These are phyloP conservation scores for Sus scrofa DNA, from an alignment of 2,113 vertebrate genomes.

Conservation along the genomic window T2T-Sscrofa CM000824.6:160770501-160771000, in stretches of 20 bases:
- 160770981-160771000: neutral
- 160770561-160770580: neutral
- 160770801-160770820: neutral
- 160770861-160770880: neutral
- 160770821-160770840: neutral
- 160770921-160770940: conserved; percentile 13
- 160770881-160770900: neutral
- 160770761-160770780: neutral
- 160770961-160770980: neutral
- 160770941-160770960: neutral
- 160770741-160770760: neutral
- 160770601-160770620: neutral
- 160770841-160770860: neutral
- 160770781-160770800: neutral
- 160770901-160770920: neutral
- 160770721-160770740: neutral
- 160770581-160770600: conserved; percentile 12
- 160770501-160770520: conserved; percentile 17
- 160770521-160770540: neutral
- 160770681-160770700: neutral
- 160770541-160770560: neutral
- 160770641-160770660: neutral
- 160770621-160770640: neutral
- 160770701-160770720: neutral
- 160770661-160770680: neutral